Conservation (phyloP, 2,113 vertebrate species). For the Oplegnathus fasciatus region DNA sequence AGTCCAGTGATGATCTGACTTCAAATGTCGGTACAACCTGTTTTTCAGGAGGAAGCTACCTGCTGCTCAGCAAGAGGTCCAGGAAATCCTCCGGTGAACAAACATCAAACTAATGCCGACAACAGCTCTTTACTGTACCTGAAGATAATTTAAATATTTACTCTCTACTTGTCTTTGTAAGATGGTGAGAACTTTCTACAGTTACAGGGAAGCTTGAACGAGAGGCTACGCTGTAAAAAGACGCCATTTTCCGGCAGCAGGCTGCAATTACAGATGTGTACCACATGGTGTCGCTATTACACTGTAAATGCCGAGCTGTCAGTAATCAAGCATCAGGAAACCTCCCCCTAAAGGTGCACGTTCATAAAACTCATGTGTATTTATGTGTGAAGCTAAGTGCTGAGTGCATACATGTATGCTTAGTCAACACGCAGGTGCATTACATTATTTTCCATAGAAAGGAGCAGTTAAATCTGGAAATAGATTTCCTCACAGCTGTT, state of each 20-base stretch:
- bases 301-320: background rate
- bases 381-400: background rate
- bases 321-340: background rate
- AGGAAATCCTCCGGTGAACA: background rate
- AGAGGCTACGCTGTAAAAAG: no score
- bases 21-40: conserved; percentile 60
- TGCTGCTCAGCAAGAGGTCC: background rate
- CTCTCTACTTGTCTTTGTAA: background rate
- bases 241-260: conserved; percentile 24
- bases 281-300: conserved; percentile 58
- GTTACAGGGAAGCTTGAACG: background rate
- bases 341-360: background rate
- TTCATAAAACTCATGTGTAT: background rate
- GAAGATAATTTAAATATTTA: background rate
- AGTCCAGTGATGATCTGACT: background rate
- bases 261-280: background rate
- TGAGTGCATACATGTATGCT: background rate
- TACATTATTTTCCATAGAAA: background rate
- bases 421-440: background rate
- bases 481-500: background rate
- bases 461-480: background rate
- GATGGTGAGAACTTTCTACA: background rate
- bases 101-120: background rate
- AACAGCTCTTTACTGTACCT: background rate
- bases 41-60: background rate